These are phyloP conservation scores for Homarus gammarus DNA, from an alignment of 2,888 invertebrate species.

Conservation along the genomic window DNA sequence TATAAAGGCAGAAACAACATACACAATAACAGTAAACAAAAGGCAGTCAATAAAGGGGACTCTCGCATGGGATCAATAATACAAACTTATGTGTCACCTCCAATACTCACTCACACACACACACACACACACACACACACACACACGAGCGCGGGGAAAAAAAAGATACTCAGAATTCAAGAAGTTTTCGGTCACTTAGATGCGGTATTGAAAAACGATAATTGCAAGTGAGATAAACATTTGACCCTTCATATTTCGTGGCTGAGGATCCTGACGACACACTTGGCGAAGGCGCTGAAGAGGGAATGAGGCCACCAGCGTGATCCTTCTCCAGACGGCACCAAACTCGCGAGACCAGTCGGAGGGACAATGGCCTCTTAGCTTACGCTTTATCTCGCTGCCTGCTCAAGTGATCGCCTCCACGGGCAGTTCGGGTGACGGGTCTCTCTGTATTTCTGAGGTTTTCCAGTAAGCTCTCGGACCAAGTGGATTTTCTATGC, in stretches of 20 bases:
- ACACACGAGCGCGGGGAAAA: not conserved
- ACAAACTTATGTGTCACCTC: too few species aligned
- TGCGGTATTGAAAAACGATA: slow-evolving; percentile 32
- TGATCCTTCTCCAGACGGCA: slow-evolving; percentile 37
- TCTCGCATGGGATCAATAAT: too few species aligned
- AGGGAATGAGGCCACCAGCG: slow-evolving; percentile 30
- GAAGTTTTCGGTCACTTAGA: slow-evolving; percentile 19
- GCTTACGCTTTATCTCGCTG: slow-evolving; percentile 26
- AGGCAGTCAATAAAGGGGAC: too few species aligned
- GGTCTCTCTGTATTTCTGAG: slow-evolving; percentile 30
- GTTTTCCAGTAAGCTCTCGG: slow-evolving; percentile 39
- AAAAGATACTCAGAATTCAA: slow-evolving; percentile 1
- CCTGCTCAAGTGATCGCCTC: slow-evolving; percentile 27
- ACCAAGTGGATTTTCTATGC: slow-evolving; percentile 34
- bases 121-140: too few species aligned
- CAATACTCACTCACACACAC: too few species aligned
- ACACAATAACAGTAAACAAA: too few species aligned
- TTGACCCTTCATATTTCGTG: slow-evolving; percentile 19
- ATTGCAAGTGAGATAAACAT: slow-evolving; percentile 19
- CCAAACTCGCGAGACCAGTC: slow-evolving; percentile 8
- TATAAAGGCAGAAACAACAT: too few species aligned
- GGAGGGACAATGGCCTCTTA: slow-evolving; percentile 41
- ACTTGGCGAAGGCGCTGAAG: slow-evolving; percentile 28
- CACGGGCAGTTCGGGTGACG: not conserved
- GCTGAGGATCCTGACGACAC: slow-evolving; percentile 15